These are phyloP conservation scores for Pachymerium ferrugineum DNA, from an alignment of 2,888 invertebrate species.

Conservation along the genomic window DNA sequence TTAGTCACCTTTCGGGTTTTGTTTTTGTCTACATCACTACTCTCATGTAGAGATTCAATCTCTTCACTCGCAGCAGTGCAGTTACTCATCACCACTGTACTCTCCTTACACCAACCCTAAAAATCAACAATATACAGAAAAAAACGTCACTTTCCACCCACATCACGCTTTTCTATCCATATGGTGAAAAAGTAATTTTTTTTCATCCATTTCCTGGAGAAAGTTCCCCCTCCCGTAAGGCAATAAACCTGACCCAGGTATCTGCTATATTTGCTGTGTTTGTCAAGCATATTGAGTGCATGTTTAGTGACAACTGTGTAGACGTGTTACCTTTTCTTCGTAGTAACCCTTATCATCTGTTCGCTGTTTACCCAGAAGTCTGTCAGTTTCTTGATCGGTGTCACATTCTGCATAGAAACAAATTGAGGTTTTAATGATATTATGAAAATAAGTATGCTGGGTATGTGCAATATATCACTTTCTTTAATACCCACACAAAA, in stretches of 20 bases:
- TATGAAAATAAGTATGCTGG: too few relatives aligned
- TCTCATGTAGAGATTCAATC: not conserved
- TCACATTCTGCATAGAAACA: constrained; percentile 59
- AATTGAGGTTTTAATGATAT: constrained; percentile 35
- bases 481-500: too few relatives aligned
- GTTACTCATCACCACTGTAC: not conserved
- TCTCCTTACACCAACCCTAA: constrained; percentile 22
- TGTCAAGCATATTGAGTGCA: not conserved
- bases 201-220: too few relatives aligned
- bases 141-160: too few relatives aligned
- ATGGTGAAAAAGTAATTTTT: too few relatives aligned
- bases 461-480: too few relatives aligned
- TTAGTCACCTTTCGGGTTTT: constrained; percentile 23
- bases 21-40: not conserved
- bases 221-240: not conserved
- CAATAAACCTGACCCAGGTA: too few relatives aligned
- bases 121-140: not conserved
- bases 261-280: not conserved
- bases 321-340: constrained; percentile 42
- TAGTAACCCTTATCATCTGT: constrained; percentile 45
- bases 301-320: not conserved
- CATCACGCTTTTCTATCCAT: too few relatives aligned
- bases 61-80: constrained; percentile 15
- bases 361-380: constrained; percentile 86
- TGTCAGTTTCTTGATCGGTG: constrained; percentile 95